Evolutionary conservation across 2,888 invertebrate species (phyloP).

Genomic region (Drosophila sordidula): DNA sequence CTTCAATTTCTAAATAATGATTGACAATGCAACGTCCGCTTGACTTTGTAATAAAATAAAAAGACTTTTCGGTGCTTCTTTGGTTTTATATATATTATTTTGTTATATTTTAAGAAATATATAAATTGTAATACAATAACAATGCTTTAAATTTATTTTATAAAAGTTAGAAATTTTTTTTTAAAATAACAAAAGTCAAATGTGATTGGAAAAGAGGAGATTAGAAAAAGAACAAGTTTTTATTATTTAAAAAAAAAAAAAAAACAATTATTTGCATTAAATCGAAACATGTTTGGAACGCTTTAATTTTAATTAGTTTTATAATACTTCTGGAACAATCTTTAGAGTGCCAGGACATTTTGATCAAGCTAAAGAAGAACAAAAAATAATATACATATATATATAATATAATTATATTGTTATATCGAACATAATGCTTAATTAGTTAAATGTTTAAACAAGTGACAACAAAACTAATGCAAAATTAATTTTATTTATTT

Average conservation of each 20-base stretch:
- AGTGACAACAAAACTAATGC: slow-evolving; percentile 52
- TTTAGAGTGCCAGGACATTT: slow-evolving; percentile 84
- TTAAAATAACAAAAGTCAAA: too few species aligned
- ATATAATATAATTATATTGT: slow-evolving; percentile 23
- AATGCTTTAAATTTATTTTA: neutral
- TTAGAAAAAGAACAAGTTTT: neutral
- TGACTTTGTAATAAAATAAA: too few species aligned
- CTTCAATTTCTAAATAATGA: neutral
- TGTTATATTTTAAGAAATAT: too few species aligned
- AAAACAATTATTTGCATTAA: slow-evolving; percentile 13
- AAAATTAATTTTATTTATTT: slow-evolving; percentile 69
- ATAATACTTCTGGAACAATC: slow-evolving; percentile 67
- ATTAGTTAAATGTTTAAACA: slow-evolving; percentile 42
- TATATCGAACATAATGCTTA: slow-evolving; percentile 53
- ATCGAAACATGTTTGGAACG: slow-evolving; percentile 22
- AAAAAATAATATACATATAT: slow-evolving; percentile 11
- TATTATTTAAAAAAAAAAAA: slow-evolving; percentile 21
- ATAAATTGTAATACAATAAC: neutral
- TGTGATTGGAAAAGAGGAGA: neutral
- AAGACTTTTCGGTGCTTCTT: neutral
- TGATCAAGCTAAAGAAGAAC: slow-evolving; percentile 47
- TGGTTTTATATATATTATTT: neutral
- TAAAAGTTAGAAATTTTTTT: too few species aligned
- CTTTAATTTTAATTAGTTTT: slow-evolving; percentile 61
- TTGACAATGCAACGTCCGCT: too few species aligned